Evolutionary conservation across 37 sponge, comb jelly and placozoan genomes (phyloP).

Genomic region (Amphimedon queenslandica): DNA sequence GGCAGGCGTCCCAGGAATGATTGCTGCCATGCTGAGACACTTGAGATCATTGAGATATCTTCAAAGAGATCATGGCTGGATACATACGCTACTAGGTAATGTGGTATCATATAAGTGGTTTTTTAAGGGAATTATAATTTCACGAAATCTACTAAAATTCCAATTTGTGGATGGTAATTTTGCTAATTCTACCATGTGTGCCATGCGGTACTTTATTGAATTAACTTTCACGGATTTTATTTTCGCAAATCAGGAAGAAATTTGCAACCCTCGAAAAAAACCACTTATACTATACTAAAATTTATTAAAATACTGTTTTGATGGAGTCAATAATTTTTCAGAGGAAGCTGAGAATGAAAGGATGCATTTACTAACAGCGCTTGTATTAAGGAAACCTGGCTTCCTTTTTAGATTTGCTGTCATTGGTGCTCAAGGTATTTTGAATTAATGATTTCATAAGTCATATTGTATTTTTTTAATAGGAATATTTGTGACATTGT

Average conservation of each 20-base stretch:
- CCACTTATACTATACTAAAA: neutral
- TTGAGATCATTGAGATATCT: slow-evolving; percentile 71
- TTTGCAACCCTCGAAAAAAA: no score
- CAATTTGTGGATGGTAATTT: neutral
- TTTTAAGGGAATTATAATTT: neutral
- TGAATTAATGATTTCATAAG: neutral
- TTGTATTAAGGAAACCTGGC: slow-evolving; percentile 68
- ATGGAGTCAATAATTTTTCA: neutral
- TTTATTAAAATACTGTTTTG: slow-evolving; percentile 1
- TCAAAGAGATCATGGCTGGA: slow-evolving; percentile 89
- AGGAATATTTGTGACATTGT: slow-evolving; percentile 78
- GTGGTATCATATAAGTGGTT: no score
- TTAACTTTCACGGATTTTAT: neutral
- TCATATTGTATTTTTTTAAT: neutral
- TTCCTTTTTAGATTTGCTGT: slow-evolving; percentile 60
- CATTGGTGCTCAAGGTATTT: slow-evolving; percentile 57
- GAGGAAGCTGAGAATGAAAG: slow-evolving; percentile 97
- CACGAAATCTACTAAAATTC: neutral
- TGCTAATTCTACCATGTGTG: no score
- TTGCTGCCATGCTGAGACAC: slow-evolving; percentile 87
- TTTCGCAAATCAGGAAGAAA: no score
- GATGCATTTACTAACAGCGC: slow-evolving; percentile 87
- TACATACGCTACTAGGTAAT: slow-evolving; percentile 83
- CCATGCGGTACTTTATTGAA: neutral
- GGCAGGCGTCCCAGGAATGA: slow-evolving; percentile 92